These are phyloP conservation scores for Leucosticte australis DNA, from an alignment of 2,113 vertebrate genomes.

Conservation along the genomic window DNA sequence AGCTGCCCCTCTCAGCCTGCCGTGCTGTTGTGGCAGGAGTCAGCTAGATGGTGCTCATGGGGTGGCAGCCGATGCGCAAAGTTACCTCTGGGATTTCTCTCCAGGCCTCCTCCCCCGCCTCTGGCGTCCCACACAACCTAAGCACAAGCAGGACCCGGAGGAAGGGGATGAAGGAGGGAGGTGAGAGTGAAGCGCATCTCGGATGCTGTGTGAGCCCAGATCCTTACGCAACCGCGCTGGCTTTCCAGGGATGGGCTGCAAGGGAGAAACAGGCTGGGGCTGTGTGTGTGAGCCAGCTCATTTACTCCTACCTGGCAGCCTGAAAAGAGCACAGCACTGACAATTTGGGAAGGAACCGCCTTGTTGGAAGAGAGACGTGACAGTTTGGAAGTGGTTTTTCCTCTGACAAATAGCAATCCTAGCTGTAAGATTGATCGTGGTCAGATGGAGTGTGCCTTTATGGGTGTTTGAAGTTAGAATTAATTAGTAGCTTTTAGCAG, in stretches of 20 bases:
- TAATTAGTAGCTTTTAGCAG: not conserved
- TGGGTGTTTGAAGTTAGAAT: not conserved
- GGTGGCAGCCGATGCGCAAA: not conserved
- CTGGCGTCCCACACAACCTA: not conserved
- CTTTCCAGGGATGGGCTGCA: not conserved
- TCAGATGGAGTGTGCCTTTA: not conserved
- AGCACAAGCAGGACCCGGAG: not conserved
- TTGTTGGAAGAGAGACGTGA: not conserved
- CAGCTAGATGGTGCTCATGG: constrained; percentile 56
- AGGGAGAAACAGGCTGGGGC: not conserved
- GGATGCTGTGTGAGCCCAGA: not conserved
- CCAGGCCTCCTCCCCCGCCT: not conserved
- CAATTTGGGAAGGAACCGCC: not conserved
- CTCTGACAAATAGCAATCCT: not conserved
- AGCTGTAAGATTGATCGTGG: not conserved
- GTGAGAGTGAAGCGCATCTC: not conserved
- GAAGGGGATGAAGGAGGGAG: not conserved
- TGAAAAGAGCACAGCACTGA: not conserved
- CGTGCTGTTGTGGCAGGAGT: not conserved
- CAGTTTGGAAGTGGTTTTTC: not conserved
- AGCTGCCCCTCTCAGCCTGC: not conserved
- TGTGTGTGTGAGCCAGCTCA: not conserved
- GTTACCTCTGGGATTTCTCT: not conserved
- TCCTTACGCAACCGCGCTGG: rapidly evolving
- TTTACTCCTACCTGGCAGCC: not conserved